Percentiles rank a stretch among this genome's conserved stretches.
phyloP scores from a whole-genome alignment of 2,797 vertebrate genomes.

The Hydrocynus forskahlii region DNA sequence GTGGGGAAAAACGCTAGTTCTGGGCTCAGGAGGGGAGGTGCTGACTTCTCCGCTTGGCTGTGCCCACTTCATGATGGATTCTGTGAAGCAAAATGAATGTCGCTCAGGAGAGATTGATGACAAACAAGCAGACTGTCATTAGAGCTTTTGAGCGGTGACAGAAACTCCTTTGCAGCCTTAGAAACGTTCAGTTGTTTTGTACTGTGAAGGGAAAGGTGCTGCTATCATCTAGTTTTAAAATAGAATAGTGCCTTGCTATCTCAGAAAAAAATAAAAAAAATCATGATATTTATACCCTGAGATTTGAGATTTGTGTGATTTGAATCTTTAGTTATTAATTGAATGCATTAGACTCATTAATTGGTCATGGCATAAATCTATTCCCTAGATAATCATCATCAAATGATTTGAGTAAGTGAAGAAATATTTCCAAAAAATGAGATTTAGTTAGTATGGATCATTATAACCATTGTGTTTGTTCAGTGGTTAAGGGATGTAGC shows the following conservation, averaged over 20 bases:
- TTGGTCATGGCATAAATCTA: conserved; percentile 54
- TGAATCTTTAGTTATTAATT: conserved; percentile 52
- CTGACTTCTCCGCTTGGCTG: conserved; percentile 19
- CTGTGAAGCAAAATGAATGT: conserved; percentile 17
- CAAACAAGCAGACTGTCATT: not conserved
- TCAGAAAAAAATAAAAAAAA: not conserved
- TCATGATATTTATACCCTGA: not conserved
- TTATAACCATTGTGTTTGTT: not conserved
- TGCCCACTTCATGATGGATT: conserved; percentile 31
- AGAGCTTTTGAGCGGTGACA: conserved; percentile 1
- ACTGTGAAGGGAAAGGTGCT: not conserved
- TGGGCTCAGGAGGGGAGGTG: conserved; percentile 20
- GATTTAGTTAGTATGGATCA: not conserved
- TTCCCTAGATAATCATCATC: conserved; percentile 64
- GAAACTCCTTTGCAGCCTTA: not conserved
- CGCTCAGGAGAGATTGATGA: conserved; percentile 25
- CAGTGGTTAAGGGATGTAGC: not conserved
- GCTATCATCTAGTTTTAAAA: not conserved
- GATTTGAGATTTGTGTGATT: not conserved
- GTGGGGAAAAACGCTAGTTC: not conserved
- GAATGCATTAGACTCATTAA: conserved; percentile 56
- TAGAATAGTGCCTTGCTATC: not conserved
- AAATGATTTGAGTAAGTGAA: not conserved
- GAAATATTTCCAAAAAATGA: not conserved
- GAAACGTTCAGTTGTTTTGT: not conserved